These are phyloP conservation scores for Chelmon rostratus DNA, from an alignment of 2,797 vertebrate species.

Conservation along the genomic window DNA sequence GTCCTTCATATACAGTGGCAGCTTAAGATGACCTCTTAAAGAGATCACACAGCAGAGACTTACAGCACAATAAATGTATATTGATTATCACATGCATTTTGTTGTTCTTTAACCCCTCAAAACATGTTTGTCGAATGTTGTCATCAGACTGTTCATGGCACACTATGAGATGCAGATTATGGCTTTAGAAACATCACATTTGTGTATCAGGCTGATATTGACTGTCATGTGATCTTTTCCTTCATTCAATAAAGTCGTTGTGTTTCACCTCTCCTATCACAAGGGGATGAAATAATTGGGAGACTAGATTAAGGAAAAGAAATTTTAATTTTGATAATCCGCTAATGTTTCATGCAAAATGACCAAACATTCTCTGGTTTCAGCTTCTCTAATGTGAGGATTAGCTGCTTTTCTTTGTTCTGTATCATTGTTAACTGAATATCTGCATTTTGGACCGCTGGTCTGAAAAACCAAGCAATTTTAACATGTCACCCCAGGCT, in stretches of 20 bases:
- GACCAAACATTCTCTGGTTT: background rate
- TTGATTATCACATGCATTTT: slow-evolving; percentile 5
- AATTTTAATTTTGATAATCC: background rate
- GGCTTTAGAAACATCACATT: background rate
- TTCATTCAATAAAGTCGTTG: background rate
- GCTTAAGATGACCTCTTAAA: slow-evolving; percentile 59
- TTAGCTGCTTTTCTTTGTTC: background rate
- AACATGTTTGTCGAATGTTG: slow-evolving; percentile 52
- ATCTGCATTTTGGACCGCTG: background rate
- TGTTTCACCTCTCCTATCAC: background rate
- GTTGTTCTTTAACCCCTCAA: background rate
- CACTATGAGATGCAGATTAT: background rate
- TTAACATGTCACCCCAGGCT: background rate
- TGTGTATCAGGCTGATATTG: background rate
- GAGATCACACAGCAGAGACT: slow-evolving; percentile 46
- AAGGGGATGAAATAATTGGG: background rate
- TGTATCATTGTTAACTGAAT: background rate
- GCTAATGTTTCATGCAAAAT: background rate
- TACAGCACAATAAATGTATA: slow-evolving; percentile 27
- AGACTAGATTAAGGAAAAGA: background rate
- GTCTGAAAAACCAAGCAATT: background rate
- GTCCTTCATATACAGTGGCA: slow-evolving; percentile 20
- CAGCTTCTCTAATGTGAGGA: background rate
- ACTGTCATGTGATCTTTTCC: background rate
- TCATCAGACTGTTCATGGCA: background rate